phyloP scores from a whole-genome alignment of 2,113 vertebrate species.

The Chamaea fasciata region DNA sequence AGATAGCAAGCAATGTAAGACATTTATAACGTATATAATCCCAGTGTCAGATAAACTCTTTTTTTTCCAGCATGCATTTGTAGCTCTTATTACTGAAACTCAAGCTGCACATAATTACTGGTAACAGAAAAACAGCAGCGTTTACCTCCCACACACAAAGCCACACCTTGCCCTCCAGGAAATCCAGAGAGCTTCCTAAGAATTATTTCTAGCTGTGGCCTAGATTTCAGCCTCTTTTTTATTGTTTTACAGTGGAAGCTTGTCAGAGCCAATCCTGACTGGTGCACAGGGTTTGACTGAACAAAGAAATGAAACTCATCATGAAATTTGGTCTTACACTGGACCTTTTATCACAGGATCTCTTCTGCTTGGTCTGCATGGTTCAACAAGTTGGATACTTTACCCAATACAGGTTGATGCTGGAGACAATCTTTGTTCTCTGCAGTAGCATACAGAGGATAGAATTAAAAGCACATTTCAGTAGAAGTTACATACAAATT shows the following conservation, averaged over 20 bases:
- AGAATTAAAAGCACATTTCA: background rate
- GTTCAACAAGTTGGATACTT: background rate
- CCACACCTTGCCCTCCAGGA: slow-evolving; percentile 53
- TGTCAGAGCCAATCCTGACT: background rate
- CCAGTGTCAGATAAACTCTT: background rate
- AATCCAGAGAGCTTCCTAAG: slow-evolving; percentile 39
- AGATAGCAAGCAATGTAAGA: background rate
- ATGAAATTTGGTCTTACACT: background rate
- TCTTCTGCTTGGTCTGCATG: background rate
- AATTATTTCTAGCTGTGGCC: slow-evolving; percentile 21
- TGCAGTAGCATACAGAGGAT: background rate
- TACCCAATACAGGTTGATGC: background rate
- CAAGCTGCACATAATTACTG: slow-evolving; percentile 48
- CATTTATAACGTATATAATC: slow-evolving; percentile 1
- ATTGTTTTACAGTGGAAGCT: background rate
- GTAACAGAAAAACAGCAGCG: slow-evolving; percentile 6
- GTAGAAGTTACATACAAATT: background rate
- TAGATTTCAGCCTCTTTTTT: slow-evolving; percentile 32
- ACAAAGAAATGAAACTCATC: background rate
- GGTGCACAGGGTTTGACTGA: background rate
- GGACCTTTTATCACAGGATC: background rate
- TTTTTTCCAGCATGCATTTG: background rate
- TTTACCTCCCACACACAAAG: background rate
- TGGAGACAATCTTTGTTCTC: background rate
- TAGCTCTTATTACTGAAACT: slow-evolving; percentile 41